Percentiles rank a stretch among this genome's conserved stretches.
These are phyloP conservation scores for cat (Felis catus) DNA, from an alignment of 2,113 vertebrate genomes.

Conservation along the genomic window DNA sequence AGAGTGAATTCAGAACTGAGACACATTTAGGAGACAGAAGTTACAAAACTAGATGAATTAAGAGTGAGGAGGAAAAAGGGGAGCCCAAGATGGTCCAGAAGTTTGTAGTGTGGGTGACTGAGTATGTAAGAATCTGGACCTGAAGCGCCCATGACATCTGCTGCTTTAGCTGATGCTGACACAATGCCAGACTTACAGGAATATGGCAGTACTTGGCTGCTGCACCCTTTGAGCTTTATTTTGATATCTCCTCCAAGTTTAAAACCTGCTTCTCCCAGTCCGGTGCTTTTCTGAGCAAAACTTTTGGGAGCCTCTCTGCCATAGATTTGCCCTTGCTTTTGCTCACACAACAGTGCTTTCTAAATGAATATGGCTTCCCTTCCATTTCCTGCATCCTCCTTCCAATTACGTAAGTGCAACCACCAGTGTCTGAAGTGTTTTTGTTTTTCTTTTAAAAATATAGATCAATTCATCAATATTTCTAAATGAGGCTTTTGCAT, in stretches of 20 bases:
- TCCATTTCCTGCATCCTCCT: not conserved
- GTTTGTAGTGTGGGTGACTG: not conserved
- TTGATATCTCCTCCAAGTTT: not conserved
- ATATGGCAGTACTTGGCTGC: not conserved
- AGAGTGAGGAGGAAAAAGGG: not conserved
- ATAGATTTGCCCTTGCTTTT: conserved; percentile 24
- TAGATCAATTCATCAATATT: conserved; percentile 57
- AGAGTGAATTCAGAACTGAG: not conserved
- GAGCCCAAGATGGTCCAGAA: not conserved
- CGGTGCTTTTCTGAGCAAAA: not conserved
- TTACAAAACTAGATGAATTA: not conserved
- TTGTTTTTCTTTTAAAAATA: not conserved
- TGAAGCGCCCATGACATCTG: rapidly evolving
- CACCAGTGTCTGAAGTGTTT: not conserved
- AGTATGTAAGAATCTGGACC: not conserved
- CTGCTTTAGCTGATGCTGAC: not conserved
- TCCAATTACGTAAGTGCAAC: conserved; percentile 44
- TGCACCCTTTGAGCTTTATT: not conserved
- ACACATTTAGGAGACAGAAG: not conserved
- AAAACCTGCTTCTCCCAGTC: not conserved
- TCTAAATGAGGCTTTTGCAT: conserved; percentile 53
- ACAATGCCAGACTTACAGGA: not conserved
- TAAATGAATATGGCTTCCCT: not conserved
- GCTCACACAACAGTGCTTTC: not conserved
- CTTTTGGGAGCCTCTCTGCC: not conserved